phyloP scores from a whole-genome alignment of 2,888 invertebrate species.

The Clepsis dumicolana region DNA sequence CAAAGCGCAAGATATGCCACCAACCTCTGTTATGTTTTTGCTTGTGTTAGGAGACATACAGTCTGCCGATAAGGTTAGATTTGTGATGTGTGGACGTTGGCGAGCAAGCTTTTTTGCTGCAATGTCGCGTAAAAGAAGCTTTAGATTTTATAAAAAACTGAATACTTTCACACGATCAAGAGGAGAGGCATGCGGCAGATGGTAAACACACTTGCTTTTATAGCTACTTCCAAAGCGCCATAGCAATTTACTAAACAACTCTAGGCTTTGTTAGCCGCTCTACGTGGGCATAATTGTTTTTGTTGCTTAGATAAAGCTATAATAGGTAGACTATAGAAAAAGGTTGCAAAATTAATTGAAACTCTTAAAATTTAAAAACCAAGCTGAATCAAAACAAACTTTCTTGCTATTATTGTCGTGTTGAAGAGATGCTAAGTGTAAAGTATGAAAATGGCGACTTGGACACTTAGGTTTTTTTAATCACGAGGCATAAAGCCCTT shows the following conservation, averaged over 20 bases:
- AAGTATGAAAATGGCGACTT: too few relatives aligned
- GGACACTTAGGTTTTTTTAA: too few relatives aligned
- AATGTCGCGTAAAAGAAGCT: slow-evolving; percentile 12
- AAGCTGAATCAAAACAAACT: too few relatives aligned
- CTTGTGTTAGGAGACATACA: slow-evolving; percentile 44
- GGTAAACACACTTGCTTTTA: slow-evolving; percentile 1
- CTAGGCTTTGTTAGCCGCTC: neutral
- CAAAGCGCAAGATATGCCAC: slow-evolving; percentile 36
- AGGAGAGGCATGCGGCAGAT: slow-evolving; percentile 14
- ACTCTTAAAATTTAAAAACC: too few relatives aligned
- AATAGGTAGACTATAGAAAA: too few relatives aligned
- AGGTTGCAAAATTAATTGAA: too few relatives aligned
- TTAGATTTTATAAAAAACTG: slow-evolving; percentile 36
- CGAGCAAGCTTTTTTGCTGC: slow-evolving; percentile 44
- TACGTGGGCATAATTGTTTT: neutral
- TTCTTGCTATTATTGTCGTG: too few relatives aligned
- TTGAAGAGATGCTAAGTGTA: too few relatives aligned
- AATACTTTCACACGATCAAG: slow-evolving; percentile 40
- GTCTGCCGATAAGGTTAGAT: slow-evolving; percentile 50
- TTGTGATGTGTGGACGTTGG: slow-evolving; percentile 47
- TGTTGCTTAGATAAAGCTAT: neutral
- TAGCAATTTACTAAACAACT: neutral
- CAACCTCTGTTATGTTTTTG: slow-evolving; percentile 46
- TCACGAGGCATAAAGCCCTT: too few relatives aligned
- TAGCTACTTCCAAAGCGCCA: slow-evolving; percentile 4